Percentiles rank a stretch among this genome's conserved stretches.
These are phyloP conservation scores for Cheilosia vulpina DNA, from an alignment of 2,888 invertebrate species.

Conservation along the genomic window DNA sequence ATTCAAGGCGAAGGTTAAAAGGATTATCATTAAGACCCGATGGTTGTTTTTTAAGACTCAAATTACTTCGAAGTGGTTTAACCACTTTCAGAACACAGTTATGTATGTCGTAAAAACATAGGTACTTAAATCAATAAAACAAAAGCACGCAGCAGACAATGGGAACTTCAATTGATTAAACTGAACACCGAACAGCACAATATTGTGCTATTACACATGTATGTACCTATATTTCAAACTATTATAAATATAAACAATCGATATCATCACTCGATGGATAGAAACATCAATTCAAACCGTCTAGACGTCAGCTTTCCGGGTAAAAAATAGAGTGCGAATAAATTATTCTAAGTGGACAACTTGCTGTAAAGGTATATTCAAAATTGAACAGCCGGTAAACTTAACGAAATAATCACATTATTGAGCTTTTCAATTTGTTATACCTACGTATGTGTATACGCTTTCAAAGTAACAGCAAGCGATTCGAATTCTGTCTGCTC, in stretches of 20 bases:
- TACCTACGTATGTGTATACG: no score
- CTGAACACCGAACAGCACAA: not conserved
- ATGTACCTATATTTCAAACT: not conserved
- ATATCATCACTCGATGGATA: not conserved
- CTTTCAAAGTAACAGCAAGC: no score
- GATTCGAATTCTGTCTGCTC: no score
- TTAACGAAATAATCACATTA: no score
- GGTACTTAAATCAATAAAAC: conserved; percentile 24
- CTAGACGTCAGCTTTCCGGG: not conserved
- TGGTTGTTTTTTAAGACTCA: not conserved
- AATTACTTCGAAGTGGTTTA: no score
- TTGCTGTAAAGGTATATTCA: no score
- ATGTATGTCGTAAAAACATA: not conserved
- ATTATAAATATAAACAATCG: not conserved
- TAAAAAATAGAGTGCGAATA: not conserved
- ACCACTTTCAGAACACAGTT: no score
- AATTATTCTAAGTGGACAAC: no score
- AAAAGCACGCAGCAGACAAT: conserved; percentile 24
- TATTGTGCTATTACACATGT: not conserved
- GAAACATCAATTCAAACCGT: not conserved
- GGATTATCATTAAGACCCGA: not conserved
- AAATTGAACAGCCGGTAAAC: no score
- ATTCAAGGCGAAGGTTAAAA: not conserved
- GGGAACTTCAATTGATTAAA: conserved; percentile 23
- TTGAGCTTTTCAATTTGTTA: no score